Base-by-base conservation (phyloP, 2,113 vertebrate genomes). In the Nothocercus nigrocapillus region DNA sequence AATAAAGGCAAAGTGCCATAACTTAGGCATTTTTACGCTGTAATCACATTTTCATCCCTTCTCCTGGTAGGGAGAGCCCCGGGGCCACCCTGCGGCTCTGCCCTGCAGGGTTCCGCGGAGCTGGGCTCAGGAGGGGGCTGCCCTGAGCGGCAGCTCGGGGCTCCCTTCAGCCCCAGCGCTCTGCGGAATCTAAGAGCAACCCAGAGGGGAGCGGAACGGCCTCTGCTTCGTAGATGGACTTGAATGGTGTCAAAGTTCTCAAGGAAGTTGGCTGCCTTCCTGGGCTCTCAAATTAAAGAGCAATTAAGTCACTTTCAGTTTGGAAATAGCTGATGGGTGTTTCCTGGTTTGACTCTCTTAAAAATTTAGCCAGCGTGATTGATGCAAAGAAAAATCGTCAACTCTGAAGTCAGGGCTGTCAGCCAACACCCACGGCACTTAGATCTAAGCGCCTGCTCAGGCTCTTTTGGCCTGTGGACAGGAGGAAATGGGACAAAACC, bases 251-350 rank as follows among this genome's bases (percentile, higher is more conserved):
- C 16, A 76, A 94, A 89, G 63, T 75, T 94, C 92, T 87, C 42
- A 85, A 92, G 82, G 9, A 76, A 44, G 19, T 1, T 94, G 87
- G 93, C 93, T 70, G 34, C 40, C 75, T 77, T 94, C 93, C 89
- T 83, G 82, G 72, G 4, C 67, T 87, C 74, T 88, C 79, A 93
- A 96, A 96, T 94, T 96, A 96, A 96, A 94, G 45, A 80, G 59
- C 59, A 93, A 80, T 96, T 96, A 96, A 95, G 78, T 80, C 78
- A 82, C 74, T 95, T 90, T 38, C 40, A 42, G 81, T 54, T 59
- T 70, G 78, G 74, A 92, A 93, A 86, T 75, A 92, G 81, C 77
- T 74, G 53, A 80, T 59, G 63, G 83, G 70, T 34, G 49, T 85
- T 94, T 92, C 74, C 88, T 87, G 88, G 44, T 93, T 58, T 84